These are phyloP conservation scores for Aviceda subcristata DNA, from an alignment of 2,113 vertebrate genomes.

Conservation along the genomic window DNA sequence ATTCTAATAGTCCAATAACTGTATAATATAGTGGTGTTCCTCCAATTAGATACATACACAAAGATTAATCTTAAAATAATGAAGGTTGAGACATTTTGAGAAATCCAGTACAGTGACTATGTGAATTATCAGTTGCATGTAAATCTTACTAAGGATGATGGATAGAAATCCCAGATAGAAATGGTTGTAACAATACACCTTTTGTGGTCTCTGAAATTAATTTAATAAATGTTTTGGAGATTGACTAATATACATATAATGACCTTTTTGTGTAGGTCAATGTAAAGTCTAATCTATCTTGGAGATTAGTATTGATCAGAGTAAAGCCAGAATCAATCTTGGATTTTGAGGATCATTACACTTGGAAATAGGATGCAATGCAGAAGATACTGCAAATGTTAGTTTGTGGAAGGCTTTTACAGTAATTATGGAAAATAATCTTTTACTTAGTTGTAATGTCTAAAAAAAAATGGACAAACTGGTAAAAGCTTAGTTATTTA, in stretches of 20 bases:
- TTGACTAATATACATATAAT: constrained; percentile 52
- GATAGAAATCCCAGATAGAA: neutral
- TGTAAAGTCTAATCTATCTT: constrained; percentile 58
- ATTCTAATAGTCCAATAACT: neutral
- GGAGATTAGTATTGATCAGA: constrained; percentile 65
- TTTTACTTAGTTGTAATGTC: neutral
- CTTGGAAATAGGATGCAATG: constrained; percentile 57
- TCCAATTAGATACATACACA: neutral
- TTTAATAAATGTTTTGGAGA: constrained; percentile 30
- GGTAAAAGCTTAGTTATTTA: neutral
- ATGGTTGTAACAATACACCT: neutral
- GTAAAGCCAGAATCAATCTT: constrained; percentile 61
- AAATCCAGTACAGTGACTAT: neutral
- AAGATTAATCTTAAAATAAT: neutral
- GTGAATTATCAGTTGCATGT: neutral
- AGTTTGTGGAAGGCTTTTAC: neutral
- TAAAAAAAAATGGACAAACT: neutral
- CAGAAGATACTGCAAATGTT: neutral
- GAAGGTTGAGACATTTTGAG: neutral
- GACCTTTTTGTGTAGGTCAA: constrained; percentile 58
- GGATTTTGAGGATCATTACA: constrained; percentile 59
- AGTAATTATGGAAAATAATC: neutral
- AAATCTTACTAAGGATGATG: constrained; percentile 5
- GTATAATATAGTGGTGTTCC: neutral
- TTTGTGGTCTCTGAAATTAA: constrained; percentile 47